Conservation (phyloP, 2,797 vertebrate genomes). For the Eospalax fontanierii region DNA sequence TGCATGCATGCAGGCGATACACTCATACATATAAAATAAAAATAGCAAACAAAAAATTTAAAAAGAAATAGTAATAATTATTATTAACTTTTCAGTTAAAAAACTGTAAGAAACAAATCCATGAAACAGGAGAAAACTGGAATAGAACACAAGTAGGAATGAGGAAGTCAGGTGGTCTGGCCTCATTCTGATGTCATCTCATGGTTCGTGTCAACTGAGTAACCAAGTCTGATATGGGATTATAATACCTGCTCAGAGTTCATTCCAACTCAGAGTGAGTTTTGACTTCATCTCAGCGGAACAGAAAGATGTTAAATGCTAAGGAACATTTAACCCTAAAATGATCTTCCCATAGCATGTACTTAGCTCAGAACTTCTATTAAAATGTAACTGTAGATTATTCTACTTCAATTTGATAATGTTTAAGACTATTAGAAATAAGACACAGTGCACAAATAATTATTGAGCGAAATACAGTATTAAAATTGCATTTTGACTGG, state of each 20-base stretch:
- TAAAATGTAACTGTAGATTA: neutral
- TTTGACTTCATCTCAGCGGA: neutral
- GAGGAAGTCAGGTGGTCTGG: neutral
- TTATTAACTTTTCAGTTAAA: conserved; percentile 25
- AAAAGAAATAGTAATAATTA: neutral
- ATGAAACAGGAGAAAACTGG: neutral
- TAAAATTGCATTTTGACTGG: neutral
- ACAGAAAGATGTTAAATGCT: neutral
- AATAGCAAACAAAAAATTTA: too few relatives aligned
- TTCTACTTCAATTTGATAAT: neutral
- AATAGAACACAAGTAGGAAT: neutral
- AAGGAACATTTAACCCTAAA: neutral
- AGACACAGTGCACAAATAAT: neutral
- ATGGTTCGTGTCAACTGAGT: neutral
- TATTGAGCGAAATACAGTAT: neutral
- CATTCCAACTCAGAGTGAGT: neutral
- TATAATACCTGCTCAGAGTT: neutral
- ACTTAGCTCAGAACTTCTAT: neutral
- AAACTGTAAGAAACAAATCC: neutral
- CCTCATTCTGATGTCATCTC: rapidly evolving
- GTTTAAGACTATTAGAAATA: neutral
- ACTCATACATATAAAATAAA: too few relatives aligned
- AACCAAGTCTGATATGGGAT: neutral
- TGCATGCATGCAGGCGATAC: too few relatives aligned
- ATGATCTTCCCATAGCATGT: neutral